These are phyloP conservation scores for Palythoa caribaeorum DNA, from an alignment of 92 coral and sea anemone species.

Conservation along the genomic window DNA sequence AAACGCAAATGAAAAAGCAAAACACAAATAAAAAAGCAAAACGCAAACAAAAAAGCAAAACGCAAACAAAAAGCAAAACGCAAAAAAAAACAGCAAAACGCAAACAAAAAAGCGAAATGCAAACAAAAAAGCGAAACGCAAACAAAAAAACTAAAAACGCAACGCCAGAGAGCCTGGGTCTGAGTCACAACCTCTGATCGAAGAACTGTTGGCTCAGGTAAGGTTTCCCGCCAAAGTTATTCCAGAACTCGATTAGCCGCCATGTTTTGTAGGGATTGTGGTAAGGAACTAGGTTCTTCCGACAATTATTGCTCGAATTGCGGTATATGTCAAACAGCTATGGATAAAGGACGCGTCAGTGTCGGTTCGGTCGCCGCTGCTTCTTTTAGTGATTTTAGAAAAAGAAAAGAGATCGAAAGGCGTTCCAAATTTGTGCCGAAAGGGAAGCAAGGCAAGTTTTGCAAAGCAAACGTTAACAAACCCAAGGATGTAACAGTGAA, in stretches of 20 bases:
- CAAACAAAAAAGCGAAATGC: neutral
- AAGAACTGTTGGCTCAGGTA: neutral
- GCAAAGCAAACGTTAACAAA: neutral
- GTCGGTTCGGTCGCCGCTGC: neutral
- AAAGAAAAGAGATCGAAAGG: constrained; percentile 33
- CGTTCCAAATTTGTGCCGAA: constrained; percentile 39
- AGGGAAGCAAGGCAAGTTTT: neutral
- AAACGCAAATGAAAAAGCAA: too few relatives aligned
- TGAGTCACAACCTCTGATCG: neutral
- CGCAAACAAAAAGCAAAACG: too few relatives aligned
- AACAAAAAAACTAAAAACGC: neutral
- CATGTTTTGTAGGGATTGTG: neutral
- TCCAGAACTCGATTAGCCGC: neutral
- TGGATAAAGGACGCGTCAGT: neutral
- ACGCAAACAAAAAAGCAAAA: too few relatives aligned
- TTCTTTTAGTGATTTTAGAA: constrained; percentile 21
- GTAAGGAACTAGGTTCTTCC: neutral
- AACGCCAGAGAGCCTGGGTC: neutral
- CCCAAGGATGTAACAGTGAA: constrained; percentile 33
- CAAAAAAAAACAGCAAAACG: too few relatives aligned
- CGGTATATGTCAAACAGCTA: neutral
- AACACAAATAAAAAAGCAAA: too few relatives aligned
- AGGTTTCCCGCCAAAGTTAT: neutral
- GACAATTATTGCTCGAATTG: neutral
- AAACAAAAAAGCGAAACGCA: neutral